Evolutionary conservation across 2,113 vertebrate species (phyloP), one percentile per base, ranked within the genome.

Genomic region (Corvus hawaiiensis): DNA sequence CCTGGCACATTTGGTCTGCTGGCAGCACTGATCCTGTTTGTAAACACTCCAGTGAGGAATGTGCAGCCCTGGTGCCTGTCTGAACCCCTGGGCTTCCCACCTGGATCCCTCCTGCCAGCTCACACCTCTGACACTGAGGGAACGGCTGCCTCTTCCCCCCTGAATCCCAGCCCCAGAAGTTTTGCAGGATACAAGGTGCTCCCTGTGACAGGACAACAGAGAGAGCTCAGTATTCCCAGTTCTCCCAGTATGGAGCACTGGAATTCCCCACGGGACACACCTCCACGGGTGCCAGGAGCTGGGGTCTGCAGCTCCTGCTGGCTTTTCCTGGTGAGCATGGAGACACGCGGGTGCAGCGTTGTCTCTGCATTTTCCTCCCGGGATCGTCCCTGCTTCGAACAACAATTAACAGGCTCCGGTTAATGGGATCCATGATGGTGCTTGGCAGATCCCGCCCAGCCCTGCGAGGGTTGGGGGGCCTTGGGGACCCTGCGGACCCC

Each of bases 401-500:
- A 17, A 14, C 41, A 12, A 72, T 55, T 49, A 80, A 35, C n/a
- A 3, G 46, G 23, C 27, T 28, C 58, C 3, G 1, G 7, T 49
- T 79, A 63, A 91, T 0, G 24, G 21, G 54, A 22, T n/a, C 49
- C 0, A 0, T 0, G 24, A 1, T 3, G 63, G 9, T 0, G 5
- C 3, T 1, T 14, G 55, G 16, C 76, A 54, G 81, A 56, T 32
- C 16, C 35, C 13, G 35, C 26, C 44, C 49, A 35, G 49, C 0
- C 32, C 52, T 32, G 62, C 0, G 3, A 26, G 32, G 28, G 20
- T 0, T 23, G 43, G 39, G 35, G 44, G 33, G 26, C 2, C 35
- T 3, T 28, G 44, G 23, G 54, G 17, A 48, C 35, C 7, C 10
- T 30, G 28, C 11, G 43, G 7, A n/a, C 1, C 2, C 13, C 33